Base-by-base conservation (phyloP, 2,797 vertebrate genomes). In the Fundulus diaphanus region DNA sequence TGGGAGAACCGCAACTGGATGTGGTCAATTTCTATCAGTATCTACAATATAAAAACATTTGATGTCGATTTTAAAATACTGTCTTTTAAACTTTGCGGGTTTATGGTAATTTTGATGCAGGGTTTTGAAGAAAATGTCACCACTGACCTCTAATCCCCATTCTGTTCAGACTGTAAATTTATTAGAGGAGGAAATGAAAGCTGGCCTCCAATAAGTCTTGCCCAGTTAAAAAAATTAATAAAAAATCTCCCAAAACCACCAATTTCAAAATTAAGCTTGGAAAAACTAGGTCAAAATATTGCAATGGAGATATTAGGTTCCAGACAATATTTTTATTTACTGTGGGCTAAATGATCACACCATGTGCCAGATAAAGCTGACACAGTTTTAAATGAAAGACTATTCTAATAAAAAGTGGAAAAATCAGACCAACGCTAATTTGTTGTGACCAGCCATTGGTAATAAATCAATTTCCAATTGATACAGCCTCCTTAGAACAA, bases 141-240 rank as follows among this genome's bases (percentile, higher is more conserved):
- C 31, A 35, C 29, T 35, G 37, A 65, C 37, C 61, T 42, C 7
- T 13, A 40, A 65, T 65, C 18, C 61, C 37, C 63, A 42, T 42
- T 40, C 37, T 66, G 11, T 66, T 66, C 35, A 52, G 65, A 29
- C 49, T 59, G 71, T 67, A 27, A 61, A 69, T 22, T 27, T 61
- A 2, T 46, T 5, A 11, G 3, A 69, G 0, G n/a, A 70, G 69
- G 84, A 85, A 85, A 35, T 77, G 1, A 87, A 88, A 81, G 37
- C 52, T n/a, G 66, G 31, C 18, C 46, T 15, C 24, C 59, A 27
- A 3, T 65, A 37, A 77, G 13, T 73, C 73, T 78, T 27, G 7
- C 16, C n/a, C 31, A 24, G 18, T 8, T n/a, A n/a, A 31, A 61
- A 33, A 80, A 15, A n/a, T n/a, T n/a, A n/a, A n/a, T n/a, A n/a